A percentile compares a stretch with the other conserved stretches of the same genome.
These are phyloP conservation scores for Tineola bisselliella DNA, from an alignment of 2,888 invertebrate genomes.

Conservation along the genomic window DNA sequence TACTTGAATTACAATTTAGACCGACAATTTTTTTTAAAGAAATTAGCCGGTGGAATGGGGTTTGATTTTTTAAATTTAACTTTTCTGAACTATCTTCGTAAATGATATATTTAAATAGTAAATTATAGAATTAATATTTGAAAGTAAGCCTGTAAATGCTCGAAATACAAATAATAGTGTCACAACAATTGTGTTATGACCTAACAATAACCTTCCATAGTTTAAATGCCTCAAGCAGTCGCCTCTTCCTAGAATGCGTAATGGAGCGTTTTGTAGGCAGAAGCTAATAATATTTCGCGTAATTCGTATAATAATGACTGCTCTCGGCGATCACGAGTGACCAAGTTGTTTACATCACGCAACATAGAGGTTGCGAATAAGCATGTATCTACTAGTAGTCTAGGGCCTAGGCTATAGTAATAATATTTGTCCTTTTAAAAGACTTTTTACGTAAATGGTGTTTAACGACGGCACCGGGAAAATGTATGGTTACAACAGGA, in stretches of 20 bases:
- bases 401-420: neutral
- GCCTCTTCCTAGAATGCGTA: constrained; percentile 12
- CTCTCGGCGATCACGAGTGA: constrained; percentile 13
- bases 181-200: neutral
- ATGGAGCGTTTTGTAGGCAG: constrained; percentile 10
- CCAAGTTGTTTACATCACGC: constrained; percentile 10
- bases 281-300: constrained; percentile 13
- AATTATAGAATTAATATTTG: too few relatives aligned
- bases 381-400: neutral
- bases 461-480: too few relatives aligned
- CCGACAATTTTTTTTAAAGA: too few relatives aligned
- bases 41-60: too few relatives aligned
- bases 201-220: constrained; percentile 5
- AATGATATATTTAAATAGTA: too few relatives aligned
- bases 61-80: too few relatives aligned
- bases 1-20: too few relatives aligned
- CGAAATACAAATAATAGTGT: too few relatives aligned
- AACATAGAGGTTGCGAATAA: neutral
- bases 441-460: neutral
- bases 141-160: too few relatives aligned
- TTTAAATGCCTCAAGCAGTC: neutral
- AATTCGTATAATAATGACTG: constrained; percentile 12
- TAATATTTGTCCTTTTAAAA: neutral
- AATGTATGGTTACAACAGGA: too few relatives aligned
- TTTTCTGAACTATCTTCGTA: too few relatives aligned